These are phyloP conservation scores for Otis tarda DNA, from an alignment of 2,113 vertebrate genomes.

Conservation along the genomic window DNA sequence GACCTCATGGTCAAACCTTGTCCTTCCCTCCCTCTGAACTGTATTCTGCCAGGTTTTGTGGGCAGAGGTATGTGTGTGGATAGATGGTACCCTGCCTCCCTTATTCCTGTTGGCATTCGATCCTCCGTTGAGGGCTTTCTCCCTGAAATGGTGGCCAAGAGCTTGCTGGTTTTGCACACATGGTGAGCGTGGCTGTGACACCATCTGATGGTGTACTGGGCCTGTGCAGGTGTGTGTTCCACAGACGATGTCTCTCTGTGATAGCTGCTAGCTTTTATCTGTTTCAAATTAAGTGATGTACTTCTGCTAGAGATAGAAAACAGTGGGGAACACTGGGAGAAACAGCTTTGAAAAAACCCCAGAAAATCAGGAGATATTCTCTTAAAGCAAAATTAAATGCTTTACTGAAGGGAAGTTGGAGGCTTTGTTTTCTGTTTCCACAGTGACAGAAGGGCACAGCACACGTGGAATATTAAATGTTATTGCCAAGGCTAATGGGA, in stretches of 20 bases:
- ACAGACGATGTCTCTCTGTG: neutral
- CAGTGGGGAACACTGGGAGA: neutral
- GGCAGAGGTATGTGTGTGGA: neutral
- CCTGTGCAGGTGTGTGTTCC: neutral
- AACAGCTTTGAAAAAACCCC: neutral
- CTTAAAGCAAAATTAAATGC: neutral
- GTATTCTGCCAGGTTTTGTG: neutral
- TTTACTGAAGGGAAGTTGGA: neutral
- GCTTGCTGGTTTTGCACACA: accelerated
- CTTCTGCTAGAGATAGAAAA: neutral
- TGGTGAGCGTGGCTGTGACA: neutral
- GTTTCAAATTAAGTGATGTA: neutral
- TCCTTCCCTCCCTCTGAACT: neutral
- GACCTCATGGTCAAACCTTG: neutral
- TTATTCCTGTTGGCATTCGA: neutral
- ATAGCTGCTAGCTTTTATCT: neutral
- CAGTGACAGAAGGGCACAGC: neutral
- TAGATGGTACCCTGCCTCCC: neutral
- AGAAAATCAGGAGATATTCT: neutral
- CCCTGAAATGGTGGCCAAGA: neutral
- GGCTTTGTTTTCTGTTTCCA: neutral
- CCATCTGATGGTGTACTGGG: neutral
- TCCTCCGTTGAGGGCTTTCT: neutral
- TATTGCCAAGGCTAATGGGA: neutral
- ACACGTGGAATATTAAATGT: neutral